Percentiles rank a stretch among this genome's conserved stretches.
These are phyloP conservation scores for Nymphicus hollandicus DNA, from an alignment of 2,113 vertebrate species.

Conservation along the genomic window DNA sequence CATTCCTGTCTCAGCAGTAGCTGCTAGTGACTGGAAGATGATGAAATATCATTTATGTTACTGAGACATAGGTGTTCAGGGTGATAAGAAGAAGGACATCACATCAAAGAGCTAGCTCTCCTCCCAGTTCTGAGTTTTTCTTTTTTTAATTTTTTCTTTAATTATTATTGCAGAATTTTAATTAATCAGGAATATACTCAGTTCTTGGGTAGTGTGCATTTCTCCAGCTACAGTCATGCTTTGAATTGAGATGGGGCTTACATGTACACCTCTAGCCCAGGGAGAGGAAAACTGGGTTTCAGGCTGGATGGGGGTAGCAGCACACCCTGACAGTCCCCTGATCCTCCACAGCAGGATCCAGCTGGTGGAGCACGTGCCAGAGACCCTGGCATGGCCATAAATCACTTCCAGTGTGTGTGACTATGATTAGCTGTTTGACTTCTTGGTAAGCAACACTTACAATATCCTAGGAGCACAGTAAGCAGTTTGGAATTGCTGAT, in stretches of 20 bases:
- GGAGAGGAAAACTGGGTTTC: background rate
- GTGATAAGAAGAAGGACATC: background rate
- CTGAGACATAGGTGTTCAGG: background rate
- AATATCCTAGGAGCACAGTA: slow-evolving; percentile 18
- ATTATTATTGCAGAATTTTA: background rate
- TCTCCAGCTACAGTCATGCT: background rate
- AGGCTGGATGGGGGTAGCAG: background rate
- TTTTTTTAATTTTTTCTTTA: background rate
- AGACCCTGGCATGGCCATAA: slow-evolving; percentile 1
- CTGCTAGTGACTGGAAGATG: background rate
- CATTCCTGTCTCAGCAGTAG: background rate
- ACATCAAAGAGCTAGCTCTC: background rate
- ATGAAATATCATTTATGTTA: background rate
- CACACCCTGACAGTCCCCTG: background rate
- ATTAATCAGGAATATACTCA: background rate
- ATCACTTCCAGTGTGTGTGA: background rate
- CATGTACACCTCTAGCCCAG: rapidly evolving
- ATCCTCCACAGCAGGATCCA: background rate
- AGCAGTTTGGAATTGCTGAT: background rate
- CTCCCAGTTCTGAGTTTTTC: background rate
- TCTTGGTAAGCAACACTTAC: slow-evolving; percentile 42
- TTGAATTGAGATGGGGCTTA: background rate
- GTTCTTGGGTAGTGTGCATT: background rate
- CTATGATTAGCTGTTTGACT: slow-evolving; percentile 46
- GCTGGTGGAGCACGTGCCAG: background rate